A percentile compares a stretch with the other conserved stretches of the same genome.
Conservation (phyloP, 2,888 invertebrate genomes). For the Polia nebulosa region DNA sequence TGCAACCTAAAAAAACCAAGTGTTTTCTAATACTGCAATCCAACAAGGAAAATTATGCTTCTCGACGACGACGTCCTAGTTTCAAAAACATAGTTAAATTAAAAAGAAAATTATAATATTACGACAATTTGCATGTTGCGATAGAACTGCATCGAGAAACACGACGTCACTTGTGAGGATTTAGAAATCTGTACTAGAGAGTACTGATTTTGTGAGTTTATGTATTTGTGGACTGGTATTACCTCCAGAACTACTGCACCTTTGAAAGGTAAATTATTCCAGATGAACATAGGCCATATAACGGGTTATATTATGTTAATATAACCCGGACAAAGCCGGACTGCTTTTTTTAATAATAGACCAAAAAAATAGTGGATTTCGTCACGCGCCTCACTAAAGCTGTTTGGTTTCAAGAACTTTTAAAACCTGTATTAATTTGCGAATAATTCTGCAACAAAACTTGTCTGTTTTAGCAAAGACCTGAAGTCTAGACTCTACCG, state of each 20-base stretch:
- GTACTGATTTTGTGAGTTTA: not conserved
- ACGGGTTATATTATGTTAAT: not conserved
- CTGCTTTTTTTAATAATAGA: not conserved
- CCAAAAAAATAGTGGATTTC: not conserved
- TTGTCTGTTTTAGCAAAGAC: no score
- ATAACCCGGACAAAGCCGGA: not conserved
- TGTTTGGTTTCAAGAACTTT: not conserved
- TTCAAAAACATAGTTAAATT: constrained; percentile 48
- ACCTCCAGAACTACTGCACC: not conserved
- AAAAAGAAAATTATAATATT: constrained; percentile 40
- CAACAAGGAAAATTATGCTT: constrained; percentile 21
- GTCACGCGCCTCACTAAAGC: not conserved
- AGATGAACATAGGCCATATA: not conserved
- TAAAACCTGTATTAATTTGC: not conserved
- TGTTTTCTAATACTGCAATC: constrained; percentile 7
- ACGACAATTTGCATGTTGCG: constrained; percentile 43
- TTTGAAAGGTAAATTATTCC: not conserved
- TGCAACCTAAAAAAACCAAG: not conserved
- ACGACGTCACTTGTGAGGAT: constrained; percentile 6
- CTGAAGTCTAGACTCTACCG: not conserved
- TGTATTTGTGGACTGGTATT: not conserved
- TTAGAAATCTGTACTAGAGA: not conserved
- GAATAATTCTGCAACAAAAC: not conserved
- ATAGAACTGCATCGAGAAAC: constrained; percentile 16
- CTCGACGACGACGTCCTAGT: constrained; percentile 31